These are phyloP conservation scores for Ciconia boyciana DNA, from an alignment of 2,113 vertebrate species.

Conservation along the genomic window DNA sequence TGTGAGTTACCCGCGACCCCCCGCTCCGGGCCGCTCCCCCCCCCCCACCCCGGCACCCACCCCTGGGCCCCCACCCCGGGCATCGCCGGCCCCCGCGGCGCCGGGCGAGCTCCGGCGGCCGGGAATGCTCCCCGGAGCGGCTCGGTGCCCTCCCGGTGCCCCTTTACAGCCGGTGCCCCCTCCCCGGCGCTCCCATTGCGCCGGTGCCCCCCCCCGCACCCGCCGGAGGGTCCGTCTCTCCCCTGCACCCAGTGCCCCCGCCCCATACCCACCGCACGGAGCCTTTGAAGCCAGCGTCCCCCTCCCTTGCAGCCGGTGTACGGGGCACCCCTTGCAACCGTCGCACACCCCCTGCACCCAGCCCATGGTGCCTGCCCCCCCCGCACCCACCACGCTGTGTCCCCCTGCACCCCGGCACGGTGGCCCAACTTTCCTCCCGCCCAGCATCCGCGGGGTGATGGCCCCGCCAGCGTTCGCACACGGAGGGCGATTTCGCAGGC, in stretches of 20 bases:
- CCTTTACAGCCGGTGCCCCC: not conserved
- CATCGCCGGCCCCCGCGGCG: not conserved
- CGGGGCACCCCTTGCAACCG: not conserved
- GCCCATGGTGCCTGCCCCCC: not conserved
- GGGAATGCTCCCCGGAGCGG: not conserved
- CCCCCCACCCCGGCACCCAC: not conserved
- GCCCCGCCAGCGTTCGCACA: not conserved
- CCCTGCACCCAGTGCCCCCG: not conserved
- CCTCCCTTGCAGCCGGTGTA: not conserved
- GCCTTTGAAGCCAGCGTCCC: not conserved
- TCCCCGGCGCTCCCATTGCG: too few relatives aligned
- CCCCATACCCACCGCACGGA: not conserved
- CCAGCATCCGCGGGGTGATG: not conserved
- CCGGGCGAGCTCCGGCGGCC: not conserved
- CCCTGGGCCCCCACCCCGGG: not conserved
- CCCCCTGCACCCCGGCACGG: not conserved
- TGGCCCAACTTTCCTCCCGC: not conserved
- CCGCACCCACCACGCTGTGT: not conserved
- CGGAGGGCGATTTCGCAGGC: not conserved
- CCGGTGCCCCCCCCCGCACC: not conserved
- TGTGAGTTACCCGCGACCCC: slow-evolving; percentile 77
- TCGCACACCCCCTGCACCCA: too few relatives aligned
- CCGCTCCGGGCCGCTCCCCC: not conserved
- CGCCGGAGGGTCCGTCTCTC: too few relatives aligned
- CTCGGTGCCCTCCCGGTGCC: not conserved